A percentile compares a stretch with the other conserved stretches of the same genome.
These are phyloP conservation scores for Epinotia brunnichana DNA, from an alignment of 2,888 invertebrate species.

Conservation along the genomic window DNA sequence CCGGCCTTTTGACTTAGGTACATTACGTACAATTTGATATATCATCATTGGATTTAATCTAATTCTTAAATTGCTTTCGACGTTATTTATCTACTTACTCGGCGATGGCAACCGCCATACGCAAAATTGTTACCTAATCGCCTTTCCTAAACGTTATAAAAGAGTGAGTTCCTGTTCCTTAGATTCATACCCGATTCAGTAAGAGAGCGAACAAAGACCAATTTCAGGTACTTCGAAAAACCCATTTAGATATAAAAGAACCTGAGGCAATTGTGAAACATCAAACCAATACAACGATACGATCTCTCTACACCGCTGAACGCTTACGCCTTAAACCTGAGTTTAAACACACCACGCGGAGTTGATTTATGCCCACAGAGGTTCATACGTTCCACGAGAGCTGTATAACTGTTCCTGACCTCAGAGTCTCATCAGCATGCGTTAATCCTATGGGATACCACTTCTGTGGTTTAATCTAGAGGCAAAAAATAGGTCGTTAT, in stretches of 20 bases:
- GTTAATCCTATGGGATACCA: constrained; percentile 63
- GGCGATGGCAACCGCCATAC: not conserved
- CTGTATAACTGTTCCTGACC: constrained; percentile 73
- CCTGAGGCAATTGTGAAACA: not conserved
- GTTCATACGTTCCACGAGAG: constrained; percentile 70
- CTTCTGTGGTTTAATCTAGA: constrained; percentile 48
- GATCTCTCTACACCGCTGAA: constrained; percentile 43
- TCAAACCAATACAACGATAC: not conserved
- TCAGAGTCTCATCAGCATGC: constrained; percentile 72
- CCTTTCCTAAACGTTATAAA: not conserved
- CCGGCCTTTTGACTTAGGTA: too few species aligned
- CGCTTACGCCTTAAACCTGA: constrained; percentile 51
- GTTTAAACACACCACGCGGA: constrained; percentile 60
- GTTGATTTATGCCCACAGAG: constrained; percentile 76
- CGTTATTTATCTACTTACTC: not conserved
- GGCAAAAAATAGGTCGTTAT: constrained; percentile 41
- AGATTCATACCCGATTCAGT: not conserved
- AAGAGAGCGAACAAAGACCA: not conserved
- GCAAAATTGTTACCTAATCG: not conserved
- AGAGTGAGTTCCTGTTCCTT: too few species aligned
- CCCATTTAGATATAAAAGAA: not conserved
- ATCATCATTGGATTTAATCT: too few species aligned
- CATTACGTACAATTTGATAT: too few species aligned
- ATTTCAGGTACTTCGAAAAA: not conserved
- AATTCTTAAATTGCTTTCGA: not conserved